Conservation (phyloP, 2,888 invertebrate genomes). For the Ditylenchus weischeri region DNA sequence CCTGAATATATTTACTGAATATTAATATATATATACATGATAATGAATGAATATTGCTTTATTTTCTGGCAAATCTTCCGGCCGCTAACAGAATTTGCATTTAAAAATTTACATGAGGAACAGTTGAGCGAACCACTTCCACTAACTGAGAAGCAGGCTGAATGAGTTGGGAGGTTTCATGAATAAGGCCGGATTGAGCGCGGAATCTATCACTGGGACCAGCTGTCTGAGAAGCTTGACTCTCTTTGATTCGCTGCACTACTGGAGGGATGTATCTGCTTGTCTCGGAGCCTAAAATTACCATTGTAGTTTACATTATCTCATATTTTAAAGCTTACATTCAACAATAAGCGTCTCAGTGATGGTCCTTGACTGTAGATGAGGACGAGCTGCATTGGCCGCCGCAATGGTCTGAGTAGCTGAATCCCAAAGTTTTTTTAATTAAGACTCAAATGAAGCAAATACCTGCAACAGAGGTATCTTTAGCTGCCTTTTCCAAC, state of each 20-base stretch:
- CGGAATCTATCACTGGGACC: slow-evolving; percentile 47
- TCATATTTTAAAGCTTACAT: slow-evolving; percentile 56
- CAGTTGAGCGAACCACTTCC: slow-evolving; percentile 74
- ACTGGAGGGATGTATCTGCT: slow-evolving; percentile 60
- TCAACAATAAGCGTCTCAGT: slow-evolving; percentile 46
- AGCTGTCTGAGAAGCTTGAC: slow-evolving; percentile 36
- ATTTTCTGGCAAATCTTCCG: background rate
- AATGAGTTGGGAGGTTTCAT: slow-evolving; percentile 41
- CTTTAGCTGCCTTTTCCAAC: slow-evolving; percentile 54
- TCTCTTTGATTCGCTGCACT: slow-evolving; percentile 57
- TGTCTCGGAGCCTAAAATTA: slow-evolving; percentile 45
- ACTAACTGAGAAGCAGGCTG: slow-evolving; percentile 68
- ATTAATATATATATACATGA: background rate
- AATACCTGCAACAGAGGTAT: slow-evolving; percentile 64
- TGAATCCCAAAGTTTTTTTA: background rate
- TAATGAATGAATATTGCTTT: background rate
- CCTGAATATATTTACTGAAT: background rate
- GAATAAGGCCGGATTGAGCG: slow-evolving; percentile 53
- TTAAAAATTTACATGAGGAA: slow-evolving; percentile 70
- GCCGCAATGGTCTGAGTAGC: slow-evolving; percentile 87
- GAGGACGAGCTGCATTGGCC: slow-evolving; percentile 71
- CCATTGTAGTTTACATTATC: too few species aligned
- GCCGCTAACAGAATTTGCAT: background rate
- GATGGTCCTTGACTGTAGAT: slow-evolving; percentile 35
- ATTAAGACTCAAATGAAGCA: too few species aligned